phyloP scores from a whole-genome alignment of 2,888 invertebrate species.

The Ophraella communa region DNA sequence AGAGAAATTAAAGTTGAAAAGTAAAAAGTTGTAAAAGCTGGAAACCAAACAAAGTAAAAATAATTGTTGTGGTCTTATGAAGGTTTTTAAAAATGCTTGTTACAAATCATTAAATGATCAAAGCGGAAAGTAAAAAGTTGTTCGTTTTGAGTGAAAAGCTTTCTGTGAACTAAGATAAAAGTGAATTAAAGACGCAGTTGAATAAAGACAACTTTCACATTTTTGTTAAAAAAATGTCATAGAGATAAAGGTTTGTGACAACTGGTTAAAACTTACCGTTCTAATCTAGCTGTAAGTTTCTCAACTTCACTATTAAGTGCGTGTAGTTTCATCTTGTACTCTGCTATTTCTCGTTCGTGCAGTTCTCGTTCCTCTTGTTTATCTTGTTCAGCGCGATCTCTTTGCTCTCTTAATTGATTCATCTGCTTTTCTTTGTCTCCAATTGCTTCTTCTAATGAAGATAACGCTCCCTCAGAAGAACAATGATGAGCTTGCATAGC shows the following conservation, averaged over 20 bases:
- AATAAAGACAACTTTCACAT: neutral
- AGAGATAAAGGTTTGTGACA: too few relatives aligned
- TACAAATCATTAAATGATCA: neutral
- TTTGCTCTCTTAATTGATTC: conserved; percentile 89
- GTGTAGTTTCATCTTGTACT: conserved; percentile 93
- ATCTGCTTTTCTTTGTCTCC: conserved; percentile 98
- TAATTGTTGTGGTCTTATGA: neutral
- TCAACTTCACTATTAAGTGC: conserved; percentile 91
- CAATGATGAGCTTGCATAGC: conserved; percentile 96
- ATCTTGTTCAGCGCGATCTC: conserved; percentile 94
- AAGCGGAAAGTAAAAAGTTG: neutral
- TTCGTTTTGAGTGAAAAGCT: neutral
- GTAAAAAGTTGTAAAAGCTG: neutral
- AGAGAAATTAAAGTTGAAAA: neutral
- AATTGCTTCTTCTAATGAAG: conserved; percentile 93
- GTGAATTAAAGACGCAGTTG: too few relatives aligned
- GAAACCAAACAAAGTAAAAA: neutral
- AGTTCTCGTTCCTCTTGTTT: conserved; percentile 94
- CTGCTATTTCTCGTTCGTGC: conserved; percentile 91
- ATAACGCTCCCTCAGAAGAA: conserved; percentile 90
- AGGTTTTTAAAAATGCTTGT: neutral
- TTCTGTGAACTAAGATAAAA: neutral
- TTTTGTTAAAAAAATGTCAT: too few relatives aligned
- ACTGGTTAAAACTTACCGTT: too few relatives aligned
- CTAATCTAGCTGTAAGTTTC: conserved; percentile 84